Base-by-base conservation (phyloP, 1,140 invertebrate genomes). In the Coptotermes formosanus region DNA sequence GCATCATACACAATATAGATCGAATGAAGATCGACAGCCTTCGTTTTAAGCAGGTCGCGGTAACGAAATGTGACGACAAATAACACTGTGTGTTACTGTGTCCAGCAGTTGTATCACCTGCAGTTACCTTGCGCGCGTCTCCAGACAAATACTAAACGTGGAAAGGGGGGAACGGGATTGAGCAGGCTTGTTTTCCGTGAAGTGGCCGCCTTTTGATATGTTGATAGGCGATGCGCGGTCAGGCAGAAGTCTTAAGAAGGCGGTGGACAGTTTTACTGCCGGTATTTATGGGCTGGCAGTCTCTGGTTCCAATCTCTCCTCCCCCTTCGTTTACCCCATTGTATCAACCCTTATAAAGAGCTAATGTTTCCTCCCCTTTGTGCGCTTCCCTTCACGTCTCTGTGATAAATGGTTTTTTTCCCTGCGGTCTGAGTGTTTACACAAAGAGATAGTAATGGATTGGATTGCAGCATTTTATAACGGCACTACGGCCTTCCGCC, bases 291-390 rank as follows among this genome's bases (percentile, higher is more conserved):
- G 8, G 64, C 64, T 30, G 64, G 64, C 3, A 75, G 64, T 75
- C 64, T 75, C 64, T 25, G 64, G 64, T 75, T 75, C 64, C 64
- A 75, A 30, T 75, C 25, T n/a, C 59, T n/a, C 52, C 52, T 19
- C 52, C 52, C 52, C 52, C 52, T 21, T 16, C 14, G 14, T 55
- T 21, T 19, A 1, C 64, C 64, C 64, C 64, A 75, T 75, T 75
- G 64, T 75, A 75, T 75, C 64, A 75, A n/a, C 64, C 64, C 64
- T 75, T 75, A 75, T 75, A 75, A 75, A 75, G 64, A 75, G 64
- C 25, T 75, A 75, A 75, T 75, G 64, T 75, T 75, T 75, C 64
- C 64, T 75, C 64, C 64, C 64, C 64, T 75, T 75, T 75, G 64
- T 75, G 64, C n/a, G 64, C 25, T n/a, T 11, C 64, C 64, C 64